These are phyloP conservation scores for Siniperca scherzeri DNA, from an alignment of 2,797 vertebrate genomes.

Conservation along the genomic window DNA sequence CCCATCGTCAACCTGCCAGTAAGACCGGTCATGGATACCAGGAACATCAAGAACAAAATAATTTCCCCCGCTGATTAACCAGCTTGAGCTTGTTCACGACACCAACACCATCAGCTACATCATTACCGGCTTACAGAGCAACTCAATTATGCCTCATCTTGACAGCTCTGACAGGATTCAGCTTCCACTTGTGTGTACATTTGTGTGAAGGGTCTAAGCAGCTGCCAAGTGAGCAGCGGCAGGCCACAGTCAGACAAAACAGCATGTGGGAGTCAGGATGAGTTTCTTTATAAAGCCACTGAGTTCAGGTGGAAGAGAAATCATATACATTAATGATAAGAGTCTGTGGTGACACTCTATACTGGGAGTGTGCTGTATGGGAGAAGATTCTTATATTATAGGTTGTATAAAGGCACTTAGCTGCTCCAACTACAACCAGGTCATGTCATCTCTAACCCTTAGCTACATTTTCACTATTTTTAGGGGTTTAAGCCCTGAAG, in stretches of 20 bases:
- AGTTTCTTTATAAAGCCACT: conserved; percentile 38
- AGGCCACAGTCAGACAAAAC: conserved; percentile 38
- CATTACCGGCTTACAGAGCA: conserved; percentile 61
- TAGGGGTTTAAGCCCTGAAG: too few relatives aligned
- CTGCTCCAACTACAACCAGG: neutral
- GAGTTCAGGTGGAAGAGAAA: conserved; percentile 45
- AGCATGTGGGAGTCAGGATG: conserved; percentile 46
- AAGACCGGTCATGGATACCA: conserved; percentile 22
- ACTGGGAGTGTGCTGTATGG: conserved; percentile 2
- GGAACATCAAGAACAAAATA: conserved; percentile 33
- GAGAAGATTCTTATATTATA: conserved; percentile 19
- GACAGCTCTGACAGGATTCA: conserved; percentile 70
- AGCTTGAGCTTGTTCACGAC: conserved; percentile 53
- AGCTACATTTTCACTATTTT: neutral
- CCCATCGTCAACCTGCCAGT: neutral
- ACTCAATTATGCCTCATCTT: conserved; percentile 63
- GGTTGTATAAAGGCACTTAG: conserved; percentile 41
- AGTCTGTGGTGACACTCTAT: conserved; percentile 1
- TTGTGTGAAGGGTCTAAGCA: conserved; percentile 33
- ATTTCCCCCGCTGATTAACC: conserved; percentile 51
- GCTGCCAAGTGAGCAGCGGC: conserved; percentile 60
- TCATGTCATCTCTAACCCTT: conserved; percentile 11
- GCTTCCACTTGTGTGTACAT: conserved; percentile 63
- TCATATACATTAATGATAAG: conserved; percentile 10
- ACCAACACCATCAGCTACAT: conserved; percentile 45